phyloP scores from a whole-genome alignment of 2,797 vertebrate genomes.

The Gymnoscopelus microlampas region DNA sequence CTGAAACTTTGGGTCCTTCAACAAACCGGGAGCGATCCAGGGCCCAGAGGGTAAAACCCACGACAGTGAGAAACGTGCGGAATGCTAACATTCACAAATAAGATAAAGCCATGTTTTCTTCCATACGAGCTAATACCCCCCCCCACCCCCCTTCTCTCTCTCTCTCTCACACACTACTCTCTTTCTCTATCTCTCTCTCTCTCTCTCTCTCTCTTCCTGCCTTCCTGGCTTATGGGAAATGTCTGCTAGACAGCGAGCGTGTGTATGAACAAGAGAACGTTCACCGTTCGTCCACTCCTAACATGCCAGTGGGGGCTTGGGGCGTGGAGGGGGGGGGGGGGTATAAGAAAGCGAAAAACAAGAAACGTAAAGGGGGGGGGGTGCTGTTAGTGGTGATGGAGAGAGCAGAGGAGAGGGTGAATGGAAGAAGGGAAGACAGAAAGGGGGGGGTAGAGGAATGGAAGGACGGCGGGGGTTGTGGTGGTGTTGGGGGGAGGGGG shows the following conservation, averaged over 20 bases:
- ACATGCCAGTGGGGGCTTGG: slow-evolving; percentile 28
- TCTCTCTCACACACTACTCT: too few relatives aligned
- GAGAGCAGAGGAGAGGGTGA: slow-evolving; percentile 65
- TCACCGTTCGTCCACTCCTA: slow-evolving; percentile 59
- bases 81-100: slow-evolving; percentile 52
- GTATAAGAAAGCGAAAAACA: neutral
- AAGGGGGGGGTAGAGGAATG: slow-evolving; percentile 59
- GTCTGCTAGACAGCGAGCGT: slow-evolving; percentile 47
- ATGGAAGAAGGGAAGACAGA: slow-evolving; percentile 9
- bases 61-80: slow-evolving; percentile 44
- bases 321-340: slow-evolving; percentile 4
- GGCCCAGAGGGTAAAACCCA: slow-evolving; percentile 34
- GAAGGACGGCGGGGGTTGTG: slow-evolving; percentile 23
- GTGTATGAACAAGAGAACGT: slow-evolving; percentile 46
- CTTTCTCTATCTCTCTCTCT: neutral
- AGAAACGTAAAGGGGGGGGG: slow-evolving; percentile 11
- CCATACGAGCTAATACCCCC: slow-evolving; percentile 38
- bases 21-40: neutral
- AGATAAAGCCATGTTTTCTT: slow-evolving; percentile 49
- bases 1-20: slow-evolving; percentile 8
- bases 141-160: too few relatives aligned
- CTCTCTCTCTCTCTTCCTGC: neutral
- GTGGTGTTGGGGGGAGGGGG: slow-evolving; percentile 38
- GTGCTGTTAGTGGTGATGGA: slow-evolving; percentile 76
- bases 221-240: slow-evolving; percentile 42